Evolutionary conservation across 2,797 vertebrate species (phyloP).

Genomic region (Anas acuta): DNA sequence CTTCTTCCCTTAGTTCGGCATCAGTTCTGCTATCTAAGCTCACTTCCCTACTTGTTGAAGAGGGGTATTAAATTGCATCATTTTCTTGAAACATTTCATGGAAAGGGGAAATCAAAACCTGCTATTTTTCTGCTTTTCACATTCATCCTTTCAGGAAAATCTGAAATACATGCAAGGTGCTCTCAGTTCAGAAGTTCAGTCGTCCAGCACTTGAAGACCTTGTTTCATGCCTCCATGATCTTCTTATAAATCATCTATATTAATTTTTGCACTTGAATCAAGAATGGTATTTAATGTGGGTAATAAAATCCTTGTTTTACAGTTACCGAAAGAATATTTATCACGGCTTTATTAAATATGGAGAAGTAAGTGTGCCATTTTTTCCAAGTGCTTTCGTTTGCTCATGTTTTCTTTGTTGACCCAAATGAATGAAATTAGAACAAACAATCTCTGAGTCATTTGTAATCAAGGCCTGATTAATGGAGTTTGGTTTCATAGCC

Average conservation of each 20-base stretch:
- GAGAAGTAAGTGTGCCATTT: slow-evolving; percentile 89
- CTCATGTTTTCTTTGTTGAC: slow-evolving; percentile 97
- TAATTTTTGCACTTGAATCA: slow-evolving; percentile 40
- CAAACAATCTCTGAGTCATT: slow-evolving; percentile 97
- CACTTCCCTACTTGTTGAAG: not conserved
- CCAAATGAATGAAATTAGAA: slow-evolving; percentile 99
- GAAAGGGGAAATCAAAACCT: not conserved
- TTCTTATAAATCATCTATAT: slow-evolving; percentile 15
- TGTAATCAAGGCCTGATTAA: slow-evolving; percentile 99
- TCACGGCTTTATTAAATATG: slow-evolving; percentile 92
- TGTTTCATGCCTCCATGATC: not conserved
- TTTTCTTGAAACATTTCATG: not conserved
- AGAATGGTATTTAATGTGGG: slow-evolving; percentile 52
- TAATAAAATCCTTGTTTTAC: slow-evolving; percentile 90
- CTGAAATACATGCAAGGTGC: not conserved
- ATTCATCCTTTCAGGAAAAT: not conserved
- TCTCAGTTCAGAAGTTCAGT: not conserved
- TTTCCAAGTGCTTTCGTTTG: slow-evolving; percentile 87
- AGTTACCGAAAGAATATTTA: slow-evolving; percentile 90
- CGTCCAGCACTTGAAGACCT: not conserved
- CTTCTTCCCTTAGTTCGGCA: not conserved
- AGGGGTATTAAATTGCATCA: not conserved
- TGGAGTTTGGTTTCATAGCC: slow-evolving; percentile 93
- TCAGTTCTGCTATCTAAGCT: not conserved
- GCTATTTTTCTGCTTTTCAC: not conserved